Base-by-base conservation (phyloP, 2,888 invertebrate genomes). In the Xanthorhoe designata region DNA sequence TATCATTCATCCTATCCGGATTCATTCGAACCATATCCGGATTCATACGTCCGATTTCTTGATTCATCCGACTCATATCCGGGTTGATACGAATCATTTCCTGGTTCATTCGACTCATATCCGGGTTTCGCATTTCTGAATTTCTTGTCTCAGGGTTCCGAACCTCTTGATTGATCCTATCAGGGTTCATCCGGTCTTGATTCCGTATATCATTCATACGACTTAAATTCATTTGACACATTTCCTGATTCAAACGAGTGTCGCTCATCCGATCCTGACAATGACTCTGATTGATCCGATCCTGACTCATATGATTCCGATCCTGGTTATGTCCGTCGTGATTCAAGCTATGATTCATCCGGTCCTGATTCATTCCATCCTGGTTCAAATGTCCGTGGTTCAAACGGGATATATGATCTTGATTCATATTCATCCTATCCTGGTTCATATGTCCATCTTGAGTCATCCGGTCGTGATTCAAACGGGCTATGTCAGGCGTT, bases 1-100 rank as follows among this genome's bases (percentile, higher is more conserved):
- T 32, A 32, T 32, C 32, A 7, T 32, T 32, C 32, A 32, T 32
- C 6, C 32, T 5, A 9, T 84, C 85, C 0, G 83, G 80, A 42
- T 82, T 83, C n/a, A 83, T 17, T 6, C 80, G 71, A 1, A 76
- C 64, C n/a, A 84, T 65, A 17, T 84, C 82, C 0, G 82, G 77
- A 54, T 82, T 82, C 2, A 71, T 19, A 5, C 57, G 56, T 2
- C 35, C 35, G n/a, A 71, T 78, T 3, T 83, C 84, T 0, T 79
- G 81, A 32, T 81, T 84, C n/a, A 84, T 10, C 0, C 82, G 75
- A 2, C 60, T 64, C 45, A 85, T 56, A 15, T 84, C 82, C 1
- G 82, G 77, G 56, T 81, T 82, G 1, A 71, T n/a, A 0, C 63
- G 52, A 24, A 24, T 24, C n/a, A 62, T 62, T 45, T 83, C 82